Percentiles rank a stretch among this genome's conserved stretches.
These are phyloP conservation scores for Perodicticus potto DNA, from an alignment of 2,797 vertebrate genomes.

Conservation along the genomic window DNA sequence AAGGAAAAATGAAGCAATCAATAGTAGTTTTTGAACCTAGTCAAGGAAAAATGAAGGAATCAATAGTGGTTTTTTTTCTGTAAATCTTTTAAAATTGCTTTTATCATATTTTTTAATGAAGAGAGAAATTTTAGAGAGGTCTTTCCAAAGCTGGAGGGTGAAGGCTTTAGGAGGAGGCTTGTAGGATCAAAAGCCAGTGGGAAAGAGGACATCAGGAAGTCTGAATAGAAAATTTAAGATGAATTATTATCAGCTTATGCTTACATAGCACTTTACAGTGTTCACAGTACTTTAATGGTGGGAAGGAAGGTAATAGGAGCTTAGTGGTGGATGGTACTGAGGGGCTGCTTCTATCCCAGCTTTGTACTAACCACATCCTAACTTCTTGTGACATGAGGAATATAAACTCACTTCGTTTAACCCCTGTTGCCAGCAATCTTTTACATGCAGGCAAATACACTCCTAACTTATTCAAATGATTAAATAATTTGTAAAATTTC, in stretches of 20 bases:
- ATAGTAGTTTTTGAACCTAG: neutral
- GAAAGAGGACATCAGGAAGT: neutral
- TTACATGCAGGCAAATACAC: constrained; percentile 17
- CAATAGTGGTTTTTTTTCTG: neutral
- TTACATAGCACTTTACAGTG: neutral
- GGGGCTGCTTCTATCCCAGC: neutral
- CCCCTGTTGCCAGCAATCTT: neutral
- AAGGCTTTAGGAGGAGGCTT: neutral
- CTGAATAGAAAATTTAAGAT: neutral
- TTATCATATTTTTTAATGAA: neutral
- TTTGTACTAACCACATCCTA: neutral
- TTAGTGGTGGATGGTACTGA: no score
- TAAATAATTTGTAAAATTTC: constrained; percentile 1
- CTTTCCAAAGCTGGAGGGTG: neutral
- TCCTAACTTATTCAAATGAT: neutral
- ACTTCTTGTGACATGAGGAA: neutral
- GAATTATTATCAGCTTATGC: neutral
- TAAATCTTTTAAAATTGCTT: constrained; percentile 50
- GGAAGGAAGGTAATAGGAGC: neutral
- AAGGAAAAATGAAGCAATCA: constrained; percentile 14
- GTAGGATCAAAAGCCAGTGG: neutral
- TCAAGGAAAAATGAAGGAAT: constrained; percentile 24
- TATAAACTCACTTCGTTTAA: neutral
- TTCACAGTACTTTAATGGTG: neutral
- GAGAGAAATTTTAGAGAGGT: neutral